These are phyloP conservation scores for Kradibia gibbosae DNA, from an alignment of 1,140 invertebrate species.

Conservation along the genomic window DNA sequence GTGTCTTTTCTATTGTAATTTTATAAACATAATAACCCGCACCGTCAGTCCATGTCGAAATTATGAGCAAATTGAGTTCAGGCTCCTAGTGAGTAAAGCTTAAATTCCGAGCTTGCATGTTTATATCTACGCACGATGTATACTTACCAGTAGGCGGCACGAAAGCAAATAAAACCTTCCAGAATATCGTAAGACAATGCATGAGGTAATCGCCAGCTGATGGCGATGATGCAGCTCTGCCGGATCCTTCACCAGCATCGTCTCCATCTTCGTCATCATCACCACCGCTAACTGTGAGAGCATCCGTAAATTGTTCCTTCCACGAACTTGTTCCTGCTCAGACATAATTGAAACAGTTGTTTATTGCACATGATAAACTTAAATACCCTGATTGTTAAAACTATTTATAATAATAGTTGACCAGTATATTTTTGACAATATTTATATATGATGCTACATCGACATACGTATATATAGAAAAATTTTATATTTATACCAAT, in stretches of 20 bases:
- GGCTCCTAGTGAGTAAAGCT: no score
- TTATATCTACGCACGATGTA: no score
- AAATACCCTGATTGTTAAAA: no score
- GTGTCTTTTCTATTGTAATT: no score
- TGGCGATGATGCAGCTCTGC: slow-evolving; percentile 76
- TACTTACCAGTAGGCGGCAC: slow-evolving; percentile 95
- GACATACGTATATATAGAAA: no score
- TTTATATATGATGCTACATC: no score
- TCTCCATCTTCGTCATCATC: slow-evolving; percentile 76
- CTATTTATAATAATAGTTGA: no score
- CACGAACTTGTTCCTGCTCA: slow-evolving; percentile 89
- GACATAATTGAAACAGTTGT: background rate
- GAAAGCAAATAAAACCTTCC: slow-evolving; percentile 98
- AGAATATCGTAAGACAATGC: slow-evolving; percentile 96
- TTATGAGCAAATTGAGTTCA: no score
- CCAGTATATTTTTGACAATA: no score
- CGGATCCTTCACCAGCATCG: slow-evolving; percentile 70
- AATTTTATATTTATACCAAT: no score
- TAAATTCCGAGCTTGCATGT: background rate
- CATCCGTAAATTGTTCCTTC: slow-evolving; percentile 98
- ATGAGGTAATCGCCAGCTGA: slow-evolving; percentile 94
- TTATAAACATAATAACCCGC: no score
- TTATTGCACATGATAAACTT: background rate
- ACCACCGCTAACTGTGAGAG: slow-evolving; percentile 94
- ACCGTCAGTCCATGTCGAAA: no score